Percentiles rank a stretch among this genome's conserved stretches.
These are phyloP conservation scores for Nothobranchius furzeri DNA, from an alignment of 2,113 vertebrate species.

Conservation along the genomic window DNA sequence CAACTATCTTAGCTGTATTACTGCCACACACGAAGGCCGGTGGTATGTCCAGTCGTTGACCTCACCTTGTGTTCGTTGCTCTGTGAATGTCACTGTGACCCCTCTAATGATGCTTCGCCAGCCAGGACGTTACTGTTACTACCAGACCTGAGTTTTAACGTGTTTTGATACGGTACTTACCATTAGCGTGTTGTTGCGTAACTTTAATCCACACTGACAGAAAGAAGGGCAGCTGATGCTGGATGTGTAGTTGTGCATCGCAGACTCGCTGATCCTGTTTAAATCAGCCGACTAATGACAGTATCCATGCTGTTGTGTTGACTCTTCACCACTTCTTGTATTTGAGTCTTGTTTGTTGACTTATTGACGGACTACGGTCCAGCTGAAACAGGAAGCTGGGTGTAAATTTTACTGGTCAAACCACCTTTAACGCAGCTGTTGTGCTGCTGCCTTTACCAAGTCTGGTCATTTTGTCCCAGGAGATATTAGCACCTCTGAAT, in stretches of 20 bases:
- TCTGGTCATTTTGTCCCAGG: conserved; percentile 1
- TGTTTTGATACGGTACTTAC: conserved; percentile 8
- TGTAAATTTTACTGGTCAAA: conserved; percentile 5
- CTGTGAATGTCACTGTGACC: conserved; percentile 32
- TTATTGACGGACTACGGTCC: background rate
- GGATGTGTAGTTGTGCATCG: conserved; percentile 14
- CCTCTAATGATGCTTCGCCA: conserved; percentile 25
- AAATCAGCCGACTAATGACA: conserved; percentile 4
- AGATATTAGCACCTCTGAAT: background rate
- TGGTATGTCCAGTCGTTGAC: conserved; percentile 10
- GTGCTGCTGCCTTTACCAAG: background rate
- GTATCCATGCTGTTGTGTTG: background rate
- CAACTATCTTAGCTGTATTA: background rate
- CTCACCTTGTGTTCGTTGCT: conserved; percentile 3
- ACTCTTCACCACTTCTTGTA: background rate
- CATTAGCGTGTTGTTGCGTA: background rate
- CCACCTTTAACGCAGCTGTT: background rate
- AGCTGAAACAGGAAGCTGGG: background rate
- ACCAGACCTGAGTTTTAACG: conserved; percentile 2
- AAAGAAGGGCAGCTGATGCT: background rate
- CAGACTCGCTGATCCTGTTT: conserved; percentile 10
- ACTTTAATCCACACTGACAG: conserved; percentile 1
- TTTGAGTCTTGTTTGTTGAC: conserved; percentile 2
- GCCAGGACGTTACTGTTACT: conserved; percentile 10
- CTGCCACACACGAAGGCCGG: background rate